Evolutionary conservation across 2,113 vertebrate species (phyloP), one percentile per base, ranked within the genome.

Genomic region (Bucco capensis): DNA sequence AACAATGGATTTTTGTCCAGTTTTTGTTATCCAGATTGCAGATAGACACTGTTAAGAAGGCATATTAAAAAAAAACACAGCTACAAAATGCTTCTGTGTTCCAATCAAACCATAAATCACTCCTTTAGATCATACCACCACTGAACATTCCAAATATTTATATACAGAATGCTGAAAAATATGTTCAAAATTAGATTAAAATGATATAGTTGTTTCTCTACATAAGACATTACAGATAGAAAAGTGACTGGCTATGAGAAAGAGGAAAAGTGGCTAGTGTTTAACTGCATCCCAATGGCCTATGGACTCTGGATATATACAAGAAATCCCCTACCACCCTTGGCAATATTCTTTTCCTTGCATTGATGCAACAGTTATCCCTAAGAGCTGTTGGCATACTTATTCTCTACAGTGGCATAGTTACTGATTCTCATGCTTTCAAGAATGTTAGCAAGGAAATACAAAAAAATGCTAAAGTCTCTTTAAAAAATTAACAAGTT

Each of bases 201-300:
- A 67, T 44, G 8, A 57, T 8, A 38, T 2, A 38, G 88, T 93
- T 96, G 93, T 96, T 96, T 96, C 88, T 95, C 96, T 92, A 86
- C 90, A 30, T 50, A 93, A 96, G 92, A 76, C 93, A 96, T 94
- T 90, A 79, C 91, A 96, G 94, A 16, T 84, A 90, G 80, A 93
- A 94, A 89, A 83, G 49, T 60, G 28, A 72, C 65, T 42, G 44
- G 31, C 47, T 86, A 15, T 24, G 22, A 80, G 30, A 88, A 53
- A 83, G 21, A 67, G n/a, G 23, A 56, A 92, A 88, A 87, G 80
- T 10, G 9, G 46, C 53, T 33, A 86, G 3, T 22, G 65, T 93
- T 73, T 54, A 82, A 86, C 11, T 88, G 54, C 18, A 88, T 35
- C 31, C 33, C 33, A 80, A 18, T 30, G 33, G 51, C 19, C 0